phyloP scores from a whole-genome alignment of 2,888 invertebrate species.

The Netelia inedita region DNA sequence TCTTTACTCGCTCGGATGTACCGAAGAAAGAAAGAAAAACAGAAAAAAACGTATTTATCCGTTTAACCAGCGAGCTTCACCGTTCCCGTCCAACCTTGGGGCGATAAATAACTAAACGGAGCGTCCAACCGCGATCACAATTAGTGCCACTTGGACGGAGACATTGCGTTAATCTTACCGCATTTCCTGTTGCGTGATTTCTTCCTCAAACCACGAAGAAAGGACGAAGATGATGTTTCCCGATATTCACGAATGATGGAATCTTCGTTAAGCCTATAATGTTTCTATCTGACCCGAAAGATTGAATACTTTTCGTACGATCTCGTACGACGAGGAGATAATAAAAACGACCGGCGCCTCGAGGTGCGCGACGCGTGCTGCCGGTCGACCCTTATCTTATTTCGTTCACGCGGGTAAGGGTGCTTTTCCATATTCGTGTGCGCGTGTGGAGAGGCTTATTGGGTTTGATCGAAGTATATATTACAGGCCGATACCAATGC shows the following conservation, averaged over 20 bases:
- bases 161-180: not conserved
- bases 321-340: too few species aligned
- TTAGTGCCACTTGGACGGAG: not conserved
- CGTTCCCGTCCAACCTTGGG: constrained; percentile 4
- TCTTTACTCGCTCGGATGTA: constrained; percentile 24
- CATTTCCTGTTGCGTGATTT: constrained; percentile 5
- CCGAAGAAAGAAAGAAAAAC: constrained; percentile 12
- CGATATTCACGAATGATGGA: not conserved
- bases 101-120: constrained; percentile 16
- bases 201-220: not conserved
- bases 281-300: too few species aligned
- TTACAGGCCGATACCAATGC: constrained; percentile 73
- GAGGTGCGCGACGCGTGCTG: too few species aligned
- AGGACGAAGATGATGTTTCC: not conserved
- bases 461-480: constrained; percentile 69
- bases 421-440: not conserved
- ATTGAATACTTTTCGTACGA: too few species aligned
- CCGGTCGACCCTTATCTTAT: too few species aligned
- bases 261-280: not conserved
- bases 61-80: constrained; percentile 23
- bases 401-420: not conserved
- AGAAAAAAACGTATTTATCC: not conserved
- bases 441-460: not conserved
- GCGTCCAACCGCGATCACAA: constrained; percentile 21
- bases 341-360: too few species aligned